These are phyloP conservation scores for Microctenopoma stevenorrisi DNA, from an alignment of 2,797 vertebrate genomes.

Conservation along the genomic window DNA sequence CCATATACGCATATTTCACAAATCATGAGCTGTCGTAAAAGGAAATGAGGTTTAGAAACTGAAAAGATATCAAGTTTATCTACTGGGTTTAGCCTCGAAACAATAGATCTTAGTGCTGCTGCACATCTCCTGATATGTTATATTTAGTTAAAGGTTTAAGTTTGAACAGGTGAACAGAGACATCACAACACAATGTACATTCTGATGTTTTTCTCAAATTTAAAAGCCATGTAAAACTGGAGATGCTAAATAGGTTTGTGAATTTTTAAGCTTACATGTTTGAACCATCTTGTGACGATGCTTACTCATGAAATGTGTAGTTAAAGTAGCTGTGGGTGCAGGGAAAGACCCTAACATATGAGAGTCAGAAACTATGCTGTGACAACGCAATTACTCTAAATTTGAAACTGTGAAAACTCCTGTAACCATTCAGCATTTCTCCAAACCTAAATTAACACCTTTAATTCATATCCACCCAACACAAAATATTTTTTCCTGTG, in stretches of 20 bases:
- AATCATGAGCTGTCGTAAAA: background rate
- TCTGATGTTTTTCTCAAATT: no score
- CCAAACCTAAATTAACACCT: background rate
- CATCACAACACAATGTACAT: no score
- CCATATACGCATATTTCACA: background rate
- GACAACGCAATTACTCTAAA: no score
- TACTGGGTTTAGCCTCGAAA: background rate
- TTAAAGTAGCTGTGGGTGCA: no score
- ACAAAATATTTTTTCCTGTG: conserved; percentile 5
- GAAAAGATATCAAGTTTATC: background rate
- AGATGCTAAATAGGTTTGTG: background rate
- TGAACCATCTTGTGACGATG: background rate
- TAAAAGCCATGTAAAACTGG: background rate
- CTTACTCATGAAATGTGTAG: background rate
- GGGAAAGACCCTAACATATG: no score
- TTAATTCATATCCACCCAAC: background rate
- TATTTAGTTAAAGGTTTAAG: no score
- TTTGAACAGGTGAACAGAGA: background rate
- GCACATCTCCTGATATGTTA: background rate
- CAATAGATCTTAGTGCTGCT: background rate
- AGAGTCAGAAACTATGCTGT: no score
- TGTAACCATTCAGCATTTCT: background rate
- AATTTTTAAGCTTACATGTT: background rate
- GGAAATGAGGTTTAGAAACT: background rate
- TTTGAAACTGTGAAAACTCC: no score